Conservation (phyloP, 2,888 invertebrate species). For the Terebella lapidaria region DNA sequence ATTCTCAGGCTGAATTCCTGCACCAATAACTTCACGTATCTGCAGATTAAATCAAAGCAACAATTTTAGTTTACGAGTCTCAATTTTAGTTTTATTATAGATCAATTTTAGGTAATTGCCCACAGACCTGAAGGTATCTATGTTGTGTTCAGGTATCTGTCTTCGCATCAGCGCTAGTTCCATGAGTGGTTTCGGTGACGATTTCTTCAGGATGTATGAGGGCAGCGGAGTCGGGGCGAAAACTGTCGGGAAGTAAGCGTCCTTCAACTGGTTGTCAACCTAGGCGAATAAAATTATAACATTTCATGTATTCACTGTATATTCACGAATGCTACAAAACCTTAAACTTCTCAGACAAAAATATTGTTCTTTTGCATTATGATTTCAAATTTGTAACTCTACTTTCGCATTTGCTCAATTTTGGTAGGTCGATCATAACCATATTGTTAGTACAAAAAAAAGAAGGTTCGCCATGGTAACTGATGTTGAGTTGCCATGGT, state of each 20-base stretch:
- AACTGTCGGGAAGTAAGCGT: constrained; percentile 68
- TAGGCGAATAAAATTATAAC: constrained; percentile 49
- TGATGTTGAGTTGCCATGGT: too few species aligned
- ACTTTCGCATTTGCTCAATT: too few species aligned
- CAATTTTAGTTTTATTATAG: too few species aligned
- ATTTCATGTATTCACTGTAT: background rate
- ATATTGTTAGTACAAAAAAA: too few species aligned
- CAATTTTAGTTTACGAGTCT: background rate
- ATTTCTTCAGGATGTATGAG: constrained; percentile 54
- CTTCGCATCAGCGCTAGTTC: constrained; percentile 49
- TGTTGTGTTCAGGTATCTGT: constrained; percentile 43
- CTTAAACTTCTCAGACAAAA: too few species aligned
- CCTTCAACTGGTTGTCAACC: constrained; percentile 72
- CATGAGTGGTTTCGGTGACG: constrained; percentile 62
- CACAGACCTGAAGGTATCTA: constrained; percentile 50
- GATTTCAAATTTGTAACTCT: too few species aligned
- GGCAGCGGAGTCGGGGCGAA: constrained; percentile 62
- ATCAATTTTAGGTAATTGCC: too few species aligned
- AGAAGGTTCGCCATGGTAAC: too few species aligned
- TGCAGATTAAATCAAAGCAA: constrained; percentile 30
- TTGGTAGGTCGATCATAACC: too few species aligned
- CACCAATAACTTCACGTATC: constrained; percentile 61
- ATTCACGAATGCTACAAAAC: too few species aligned
- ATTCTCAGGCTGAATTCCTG: constrained; percentile 68
- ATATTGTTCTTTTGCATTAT: too few species aligned